Evolutionary conservation across 2,797 vertebrate genomes (phyloP).

Genomic region (Oophaga sylvatica): DNA sequence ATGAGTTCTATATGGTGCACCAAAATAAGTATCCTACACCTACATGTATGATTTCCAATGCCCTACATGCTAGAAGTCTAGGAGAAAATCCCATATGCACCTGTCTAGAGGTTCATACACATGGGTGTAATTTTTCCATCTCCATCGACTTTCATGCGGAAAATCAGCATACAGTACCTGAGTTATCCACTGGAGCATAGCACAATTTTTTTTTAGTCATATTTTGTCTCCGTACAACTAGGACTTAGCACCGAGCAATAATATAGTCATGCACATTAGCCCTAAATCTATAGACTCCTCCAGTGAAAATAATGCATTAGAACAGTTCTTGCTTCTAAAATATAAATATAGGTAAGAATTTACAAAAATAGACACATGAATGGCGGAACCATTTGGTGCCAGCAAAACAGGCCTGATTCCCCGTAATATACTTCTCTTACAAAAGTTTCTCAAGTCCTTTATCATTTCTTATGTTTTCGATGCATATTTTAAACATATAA

Average conservation of each 20-base stretch:
- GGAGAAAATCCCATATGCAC: neutral
- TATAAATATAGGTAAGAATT: slow-evolving; percentile 49
- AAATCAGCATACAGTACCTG: neutral
- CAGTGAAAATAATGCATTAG: neutral
- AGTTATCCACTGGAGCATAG: neutral
- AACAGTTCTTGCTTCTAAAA: slow-evolving; percentile 26
- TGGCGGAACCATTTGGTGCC: slow-evolving; percentile 38
- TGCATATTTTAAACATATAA: neutral
- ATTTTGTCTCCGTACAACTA: neutral
- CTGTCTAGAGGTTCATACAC: neutral
- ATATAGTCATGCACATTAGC: neutral
- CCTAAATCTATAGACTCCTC: neutral
- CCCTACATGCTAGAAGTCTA: neutral
- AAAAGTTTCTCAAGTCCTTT: slow-evolving; percentile 33
- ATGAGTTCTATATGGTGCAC: neutral
- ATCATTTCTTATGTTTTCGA: neutral
- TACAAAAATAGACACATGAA: slow-evolving; percentile 21
- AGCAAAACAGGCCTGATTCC: slow-evolving; percentile 56
- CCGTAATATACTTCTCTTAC: slow-evolving; percentile 43
- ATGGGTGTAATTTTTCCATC: neutral
- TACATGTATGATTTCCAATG: neutral
- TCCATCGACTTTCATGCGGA: neutral
- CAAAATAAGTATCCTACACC: neutral
- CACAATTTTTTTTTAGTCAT: neutral
- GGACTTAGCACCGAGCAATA: neutral